A percentile compares a stretch with the other conserved stretches of the same genome.
phyloP scores from a whole-genome alignment of 2,888 invertebrate species.

The Polyploca ridens region DNA sequence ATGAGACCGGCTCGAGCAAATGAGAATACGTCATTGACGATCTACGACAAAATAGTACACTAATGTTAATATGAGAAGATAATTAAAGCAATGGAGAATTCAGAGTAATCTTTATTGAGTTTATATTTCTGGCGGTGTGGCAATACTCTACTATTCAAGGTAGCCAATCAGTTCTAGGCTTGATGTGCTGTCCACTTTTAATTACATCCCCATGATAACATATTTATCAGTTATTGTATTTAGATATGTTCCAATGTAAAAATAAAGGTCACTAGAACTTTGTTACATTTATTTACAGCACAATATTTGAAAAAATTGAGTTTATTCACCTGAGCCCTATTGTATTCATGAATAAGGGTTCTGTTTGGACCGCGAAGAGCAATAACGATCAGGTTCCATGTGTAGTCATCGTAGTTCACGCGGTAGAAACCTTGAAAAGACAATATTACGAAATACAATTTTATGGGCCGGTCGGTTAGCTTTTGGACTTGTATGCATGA shows the following conservation, averaged over 20 bases:
- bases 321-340: conserved; percentile 88
- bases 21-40: conserved; percentile 91
- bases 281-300: no score
- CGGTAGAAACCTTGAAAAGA: conserved; percentile 85
- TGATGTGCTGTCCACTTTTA: no score
- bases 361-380: conserved; percentile 65
- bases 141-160: no score
- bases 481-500: no score
- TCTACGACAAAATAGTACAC: conserved; percentile 47
- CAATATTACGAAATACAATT: no score
- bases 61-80: no score
- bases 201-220: no score
- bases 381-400: conserved; percentile 81
- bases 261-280: no score
- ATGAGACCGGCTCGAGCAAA: conserved; percentile 88
- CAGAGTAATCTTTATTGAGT: neutral
- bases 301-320: conserved; percentile 1
- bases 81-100: neutral
- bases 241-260: no score
- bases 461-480: no score
- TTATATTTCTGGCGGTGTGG: neutral
- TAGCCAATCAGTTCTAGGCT: no score
- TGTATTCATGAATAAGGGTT: conserved; percentile 84
- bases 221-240: no score
- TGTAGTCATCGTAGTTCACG: conserved; percentile 86